These are phyloP conservation scores for Linyphia triangularis DNA, from an alignment of 2,888 invertebrate species.

Conservation along the genomic window DNA sequence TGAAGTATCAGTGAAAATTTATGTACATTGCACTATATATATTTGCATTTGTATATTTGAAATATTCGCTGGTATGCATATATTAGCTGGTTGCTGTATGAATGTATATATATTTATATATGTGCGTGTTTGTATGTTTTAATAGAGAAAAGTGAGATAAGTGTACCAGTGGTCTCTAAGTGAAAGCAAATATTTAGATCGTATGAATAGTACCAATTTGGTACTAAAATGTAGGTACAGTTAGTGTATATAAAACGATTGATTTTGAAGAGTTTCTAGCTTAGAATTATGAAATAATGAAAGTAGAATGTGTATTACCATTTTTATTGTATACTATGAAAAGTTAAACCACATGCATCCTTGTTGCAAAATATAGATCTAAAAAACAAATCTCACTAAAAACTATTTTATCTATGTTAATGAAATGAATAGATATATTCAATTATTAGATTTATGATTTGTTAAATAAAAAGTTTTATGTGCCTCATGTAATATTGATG, in stretches of 20 bases:
- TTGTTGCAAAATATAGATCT: slow-evolving; percentile 1
- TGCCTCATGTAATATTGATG: slow-evolving; percentile 26
- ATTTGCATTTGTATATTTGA: slow-evolving; percentile 19
- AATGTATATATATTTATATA: slow-evolving; percentile 58
- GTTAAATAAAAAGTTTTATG: slow-evolving; percentile 7
- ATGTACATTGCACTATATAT: slow-evolving; percentile 27
- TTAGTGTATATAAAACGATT: slow-evolving; percentile 1
- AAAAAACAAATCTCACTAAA: neutral
- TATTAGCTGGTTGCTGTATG: slow-evolving; percentile 20
- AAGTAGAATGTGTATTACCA: slow-evolving; percentile 7
- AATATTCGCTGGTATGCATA: slow-evolving; percentile 17
- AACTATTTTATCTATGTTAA: slow-evolving; percentile 7
- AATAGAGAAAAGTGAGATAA: neutral
- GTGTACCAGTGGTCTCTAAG: neutral
- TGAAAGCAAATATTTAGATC: slow-evolving; percentile 16
- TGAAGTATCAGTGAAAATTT: slow-evolving; percentile 26
- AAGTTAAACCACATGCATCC: neutral
- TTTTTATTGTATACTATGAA: slow-evolving; percentile 13
- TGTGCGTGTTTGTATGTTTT: slow-evolving; percentile 10
- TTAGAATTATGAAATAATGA: slow-evolving; percentile 12
- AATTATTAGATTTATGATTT: slow-evolving; percentile 4
- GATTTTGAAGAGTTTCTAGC: slow-evolving; percentile 27
- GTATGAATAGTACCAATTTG: neutral
- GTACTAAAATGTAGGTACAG: slow-evolving; percentile 10
- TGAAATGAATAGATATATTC: slow-evolving; percentile 1